A percentile compares a stretch with the other conserved stretches of the same genome.
Evolutionary conservation across 2,113 vertebrate genomes (phyloP).

Genomic region (Brachirus orientalis): DNA sequence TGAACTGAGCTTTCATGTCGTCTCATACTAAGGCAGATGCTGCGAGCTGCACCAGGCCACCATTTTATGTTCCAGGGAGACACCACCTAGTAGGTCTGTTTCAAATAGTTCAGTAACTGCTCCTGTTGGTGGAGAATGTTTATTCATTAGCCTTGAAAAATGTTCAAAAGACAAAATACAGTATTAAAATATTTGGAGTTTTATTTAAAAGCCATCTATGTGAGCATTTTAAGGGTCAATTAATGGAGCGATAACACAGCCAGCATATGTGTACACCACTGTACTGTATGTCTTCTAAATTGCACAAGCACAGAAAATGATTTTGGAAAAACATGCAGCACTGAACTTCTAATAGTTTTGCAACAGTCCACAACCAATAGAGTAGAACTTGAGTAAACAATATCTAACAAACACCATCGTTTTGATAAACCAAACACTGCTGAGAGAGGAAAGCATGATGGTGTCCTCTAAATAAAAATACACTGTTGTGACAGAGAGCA

Average conservation of each 20-base stretch:
- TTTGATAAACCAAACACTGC: neutral
- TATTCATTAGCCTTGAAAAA: neutral
- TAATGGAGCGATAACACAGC: slow-evolving; percentile 14
- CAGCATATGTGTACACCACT: neutral
- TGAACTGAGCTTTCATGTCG: slow-evolving; percentile 42
- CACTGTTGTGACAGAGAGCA: neutral
- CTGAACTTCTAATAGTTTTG: slow-evolving; percentile 37
- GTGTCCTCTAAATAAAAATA: slow-evolving; percentile 5
- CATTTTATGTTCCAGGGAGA: slow-evolving; percentile 33
- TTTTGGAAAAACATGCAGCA: slow-evolving; percentile 30
- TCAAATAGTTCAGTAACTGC: neutral
- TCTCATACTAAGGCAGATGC: slow-evolving; percentile 32
- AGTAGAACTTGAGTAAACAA: neutral
- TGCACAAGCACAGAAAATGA: slow-evolving; percentile 36
- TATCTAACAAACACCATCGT: neutral
- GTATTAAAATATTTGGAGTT: slow-evolving; percentile 44
- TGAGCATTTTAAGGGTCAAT: slow-evolving; percentile 30
- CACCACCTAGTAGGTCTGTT: neutral
- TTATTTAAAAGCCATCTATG: slow-evolving; percentile 63
- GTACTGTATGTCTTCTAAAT: slow-evolving; percentile 17
- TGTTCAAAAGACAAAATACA: neutral
- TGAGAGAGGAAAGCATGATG: neutral
- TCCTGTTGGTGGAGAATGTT: neutral
- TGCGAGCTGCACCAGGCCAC: slow-evolving; percentile 21
- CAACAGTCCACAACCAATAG: slow-evolving; percentile 10